Base-by-base conservation (phyloP, 1,140 invertebrate genomes). In the Kradibia gibbosae region DNA sequence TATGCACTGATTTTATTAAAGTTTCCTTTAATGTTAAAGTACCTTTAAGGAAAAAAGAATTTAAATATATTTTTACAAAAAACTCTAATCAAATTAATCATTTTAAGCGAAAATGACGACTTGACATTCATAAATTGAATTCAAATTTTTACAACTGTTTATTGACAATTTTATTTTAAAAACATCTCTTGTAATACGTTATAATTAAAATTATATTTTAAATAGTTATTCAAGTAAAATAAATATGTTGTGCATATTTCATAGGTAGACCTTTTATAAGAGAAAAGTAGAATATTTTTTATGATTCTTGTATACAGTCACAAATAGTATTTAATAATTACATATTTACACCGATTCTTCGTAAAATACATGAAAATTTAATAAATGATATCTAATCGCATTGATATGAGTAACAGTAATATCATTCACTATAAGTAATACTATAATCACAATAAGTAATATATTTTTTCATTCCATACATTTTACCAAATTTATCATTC, bases 321-420 rank as follows among this genome's bases (percentile, higher is more conserved):
- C 25, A 22, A 5, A 34, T 75, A 39, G 39, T 73, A 31, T 45
- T 50, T 78, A 34, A 72, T 85, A 84, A 85, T 85, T 85, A 85
- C 84, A 85, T 85, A 85, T 85, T 82, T 85, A 85, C 84, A 85
- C 10, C 31, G 72, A 75, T 60, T 48, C n/a, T 39, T 81, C 60
- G 53, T 48, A 36, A 65, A 50, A 28, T 81, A 55, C 11, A 70
- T 55, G 57, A 60, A 17, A 42, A 55, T 65, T 36, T 78, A 71
- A 62, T 45, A 60, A 80, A 62, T 31, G 15, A 79, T 39, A 55
- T 42, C 53, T 50, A 75, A 25, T 39, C 1, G 31, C 45, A 45
- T 34, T 74, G 79, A 65, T 45, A 80, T 80, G 55, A 65, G 22
- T 65, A 65, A 65, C 71, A 80, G 74, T 65, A 74, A 65, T 80